These are phyloP conservation scores for Ophthalmolycus amberensis DNA, from an alignment of 2,113 vertebrate genomes.

Conservation along the genomic window DNA sequence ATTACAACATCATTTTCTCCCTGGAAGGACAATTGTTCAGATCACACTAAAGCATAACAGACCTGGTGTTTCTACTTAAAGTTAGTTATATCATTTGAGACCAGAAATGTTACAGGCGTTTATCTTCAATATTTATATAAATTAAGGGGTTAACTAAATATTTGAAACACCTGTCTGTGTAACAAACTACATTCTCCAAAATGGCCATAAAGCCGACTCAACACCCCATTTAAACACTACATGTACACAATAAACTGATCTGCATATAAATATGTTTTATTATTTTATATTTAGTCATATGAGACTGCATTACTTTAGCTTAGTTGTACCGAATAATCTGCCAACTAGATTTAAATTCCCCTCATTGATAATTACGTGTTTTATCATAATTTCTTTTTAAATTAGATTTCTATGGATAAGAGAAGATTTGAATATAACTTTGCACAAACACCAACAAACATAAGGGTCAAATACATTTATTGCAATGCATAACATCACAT, in stretches of 20 bases:
- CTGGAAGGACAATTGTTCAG: too few relatives aligned
- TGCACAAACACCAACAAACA: background rate
- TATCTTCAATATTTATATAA: background rate
- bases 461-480: constrained; percentile 37
- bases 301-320: too few relatives aligned
- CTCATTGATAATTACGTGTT: background rate
- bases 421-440: background rate
- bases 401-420: background rate
- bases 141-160: too few relatives aligned
- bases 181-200: too few relatives aligned
- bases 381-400: background rate
- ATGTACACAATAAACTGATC: background rate
- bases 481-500: background rate
- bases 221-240: background rate
- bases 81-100: background rate
- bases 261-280: background rate
- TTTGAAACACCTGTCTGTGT: too few relatives aligned
- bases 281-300: too few relatives aligned
- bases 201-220: background rate
- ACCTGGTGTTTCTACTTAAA: background rate
- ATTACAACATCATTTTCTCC: background rate
- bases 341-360: background rate
- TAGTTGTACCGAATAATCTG: too few relatives aligned
- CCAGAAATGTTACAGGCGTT: background rate
- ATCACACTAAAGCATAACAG: background rate